Evolutionary conservation across 2,888 invertebrate genomes (phyloP).

Genomic region (Nemoura dubitans): DNA sequence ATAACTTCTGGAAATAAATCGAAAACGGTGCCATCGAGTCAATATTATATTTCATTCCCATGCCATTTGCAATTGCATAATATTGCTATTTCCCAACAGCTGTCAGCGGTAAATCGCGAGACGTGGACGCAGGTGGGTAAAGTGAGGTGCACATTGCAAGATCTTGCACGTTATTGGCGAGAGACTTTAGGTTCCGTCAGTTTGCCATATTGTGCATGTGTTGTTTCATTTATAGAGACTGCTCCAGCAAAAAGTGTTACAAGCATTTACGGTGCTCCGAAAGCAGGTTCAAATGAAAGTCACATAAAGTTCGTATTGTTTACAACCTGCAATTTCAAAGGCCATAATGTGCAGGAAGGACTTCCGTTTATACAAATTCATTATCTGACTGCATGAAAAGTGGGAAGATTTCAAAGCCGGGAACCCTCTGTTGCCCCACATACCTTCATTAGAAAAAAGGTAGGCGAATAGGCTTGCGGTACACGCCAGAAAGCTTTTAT

Average conservation of each 20-base stretch:
- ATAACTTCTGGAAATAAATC: not conserved
- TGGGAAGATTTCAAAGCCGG: too few relatives aligned
- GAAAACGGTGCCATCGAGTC: not conserved
- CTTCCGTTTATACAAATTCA: not conserved
- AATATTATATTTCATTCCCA: not conserved
- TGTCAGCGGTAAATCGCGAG: not conserved
- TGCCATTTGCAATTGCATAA: conserved; percentile 4
- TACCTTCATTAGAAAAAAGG: too few relatives aligned
- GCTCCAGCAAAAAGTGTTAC: conserved; percentile 7
- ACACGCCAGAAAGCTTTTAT: too few relatives aligned
- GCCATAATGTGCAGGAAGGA: conserved; percentile 4
- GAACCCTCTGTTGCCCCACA: too few relatives aligned
- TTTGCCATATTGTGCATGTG: not conserved
- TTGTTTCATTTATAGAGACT: not conserved
- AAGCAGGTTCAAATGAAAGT: not conserved
- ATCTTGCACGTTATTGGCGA: not conserved
- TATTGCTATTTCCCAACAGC: not conserved
- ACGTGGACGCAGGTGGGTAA: not conserved
- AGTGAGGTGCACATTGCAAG: not conserved
- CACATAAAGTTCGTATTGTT: not conserved
- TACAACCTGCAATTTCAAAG: conserved; percentile 12
- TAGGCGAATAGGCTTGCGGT: too few relatives aligned
- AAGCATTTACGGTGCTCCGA: not conserved
- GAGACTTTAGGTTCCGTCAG: not conserved
- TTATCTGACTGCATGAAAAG: not conserved